Evolutionary conservation across 1,140 invertebrate genomes (phyloP), one percentile per base, ranked within the genome.

Genomic region (Drosophila ironensis): DNA sequence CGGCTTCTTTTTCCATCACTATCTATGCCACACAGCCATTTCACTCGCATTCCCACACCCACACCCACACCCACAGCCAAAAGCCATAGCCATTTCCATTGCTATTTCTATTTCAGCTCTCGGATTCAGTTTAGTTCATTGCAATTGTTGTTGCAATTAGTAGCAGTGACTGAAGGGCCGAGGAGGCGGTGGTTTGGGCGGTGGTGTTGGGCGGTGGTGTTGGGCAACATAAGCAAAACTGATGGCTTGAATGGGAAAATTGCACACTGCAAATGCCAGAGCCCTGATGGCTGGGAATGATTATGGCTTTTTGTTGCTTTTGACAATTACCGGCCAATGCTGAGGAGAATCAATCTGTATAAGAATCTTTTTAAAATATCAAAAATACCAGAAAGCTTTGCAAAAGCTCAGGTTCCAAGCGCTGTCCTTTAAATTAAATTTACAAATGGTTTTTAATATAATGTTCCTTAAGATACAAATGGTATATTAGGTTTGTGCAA

Each of bases 131-230:
- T 69, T 84, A 78, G 77, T 84, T 40, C 68, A 66, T 84, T 69
- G 77, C 59, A 77, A 82, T 82, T 82, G 78, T 82, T 82, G 80
- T 78, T 82, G 78, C 78, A 82, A 82, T 82, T 82, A 82, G 80
- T 69, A 78, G 69, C 60, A 54, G 61, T 60, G 66, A 68, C 35
- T 59, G n/a, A n/a, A n/a, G n/a, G n/a, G n/a, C n/a, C n/a, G n/a
- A n/a, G n/a, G n/a, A n/a, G n/a, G n/a, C n/a, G n/a, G n/a, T n/a
- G n/a, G n/a, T n/a, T n/a, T n/a, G n/a, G n/a, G n/a, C n/a, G n/a
- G n/a, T n/a, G n/a, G n/a, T n/a, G n/a, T n/a, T n/a, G n/a, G n/a
- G n/a, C n/a, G 45, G n/a, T 3, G 12, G 3, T 9, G 14, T 6
- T 27, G 41, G 17, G 16, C 6, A 68, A 63, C 28, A 63, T 63